Evolutionary conservation across 2,888 invertebrate species (phyloP), one percentile per base, ranked within the genome.

Genomic region (Nineta flava): DNA sequence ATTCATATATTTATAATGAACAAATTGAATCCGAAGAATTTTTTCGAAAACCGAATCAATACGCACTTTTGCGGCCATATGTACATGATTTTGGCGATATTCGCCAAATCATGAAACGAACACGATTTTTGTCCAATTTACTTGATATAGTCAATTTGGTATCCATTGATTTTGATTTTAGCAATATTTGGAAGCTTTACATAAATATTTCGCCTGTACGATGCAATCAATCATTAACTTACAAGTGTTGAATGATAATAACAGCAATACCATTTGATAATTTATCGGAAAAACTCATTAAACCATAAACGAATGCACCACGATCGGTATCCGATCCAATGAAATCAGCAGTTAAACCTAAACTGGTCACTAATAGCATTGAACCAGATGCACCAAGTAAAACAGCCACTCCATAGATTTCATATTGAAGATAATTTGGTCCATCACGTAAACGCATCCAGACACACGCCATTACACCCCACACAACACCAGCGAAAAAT

Each of bases 201-300:
- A n/a, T n/a, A 7, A 15, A 13, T 9, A 13, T 12, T 15, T 13
- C 15, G 13, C 7, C 9, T 41, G 41, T 12, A 6, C 15, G 41
- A 13, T 12, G 6, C 13, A 13, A 6, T 13, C 7, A 17, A 43
- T 43, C 4, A 7, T 17, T 19, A 52, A 73, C 78, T 73, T 65
- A 87, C 75, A 83, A 71, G 59, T 79, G 73, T 65, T 93, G 90
- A 59, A 94, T 85, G 5, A 84, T 56, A 52, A 85, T 79, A 48
- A 93, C 87, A 43, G 83, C 87, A 12, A 87, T 55, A 7, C 94
- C 94, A 67, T 92, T 93, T 1, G 87, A 79, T 7, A 94, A 68
- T 67, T 94, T 95, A 67, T 94, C 94, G 9, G 82, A 74, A 61
- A 94, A 92, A 64, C 92, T 92, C 87, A 94, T 92, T 12, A 87